Evolutionary conservation across 53 echinoderm and acorn worm genomes (phyloP), one percentile per base, ranked within the genome.

Genomic region (Crossaster papposus): DNA sequence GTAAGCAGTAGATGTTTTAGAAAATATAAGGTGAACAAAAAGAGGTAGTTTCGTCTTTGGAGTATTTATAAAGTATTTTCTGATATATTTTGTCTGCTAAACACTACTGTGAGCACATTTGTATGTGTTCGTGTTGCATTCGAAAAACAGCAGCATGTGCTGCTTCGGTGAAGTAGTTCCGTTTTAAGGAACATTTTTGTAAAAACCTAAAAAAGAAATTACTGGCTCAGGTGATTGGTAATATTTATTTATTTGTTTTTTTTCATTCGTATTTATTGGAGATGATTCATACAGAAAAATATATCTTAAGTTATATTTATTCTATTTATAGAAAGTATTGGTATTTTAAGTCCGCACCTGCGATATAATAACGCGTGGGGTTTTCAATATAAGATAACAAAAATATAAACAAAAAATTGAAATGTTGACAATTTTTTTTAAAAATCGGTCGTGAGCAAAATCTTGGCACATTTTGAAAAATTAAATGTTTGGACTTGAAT

Each of bases 91-190:
- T 35, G 17, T 20, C 36, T 73, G 4, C 28, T 9, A n/a, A n/a
- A n/a, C n/a, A n/a, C n/a, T n/a, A n/a, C n/a, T 73, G 31, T 35
- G 31, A 73, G 74, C 28, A 36, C 75, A 34, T 74, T 74, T 74
- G 7, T 13, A 36, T 74, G 75, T 36, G 18, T 20, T 74, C 1
- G 1, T 10, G 18, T 74, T 74, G 30, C 35, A 35, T 20, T 18
- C 18, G 18, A 74, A 74, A 74, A 74, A 33, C 75, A 34, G 22
- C 78, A 78, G 78, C 78, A 78, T 50, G 78, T 78, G 78, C 78
- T 78, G 78, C 17, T 35, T 24, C 0, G 0, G 78, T 78, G 78
- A 50, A 38, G 78, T 78, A 78, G 78, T 78, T 78, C 78, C 78
- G 51, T 78, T 78, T 22, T 78, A 78, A 24, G 78, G 78, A 78